Evolutionary conservation across 64 coral and sea anemone species (phyloP), one percentile per base, ranked within the genome.

Genomic region (Actinia equina): DNA sequence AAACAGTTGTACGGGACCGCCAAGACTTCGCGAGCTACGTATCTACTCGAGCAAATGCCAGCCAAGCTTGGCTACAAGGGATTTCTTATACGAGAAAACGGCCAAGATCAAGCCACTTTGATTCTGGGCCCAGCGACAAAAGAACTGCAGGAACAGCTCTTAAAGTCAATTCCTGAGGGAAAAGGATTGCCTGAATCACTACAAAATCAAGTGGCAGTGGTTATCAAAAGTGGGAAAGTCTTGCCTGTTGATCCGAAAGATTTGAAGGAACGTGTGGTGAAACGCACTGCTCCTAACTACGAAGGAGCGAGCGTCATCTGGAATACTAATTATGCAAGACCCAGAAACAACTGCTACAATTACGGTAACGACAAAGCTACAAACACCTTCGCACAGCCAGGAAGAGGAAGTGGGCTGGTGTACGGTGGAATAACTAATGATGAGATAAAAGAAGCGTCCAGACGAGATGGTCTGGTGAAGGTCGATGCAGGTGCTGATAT

Each of bases 261-360:
- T 5, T 9, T 69, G n/a, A 49, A 37, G 27, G 25, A 11, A 41
- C 11, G 43, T 22, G 45, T n/a, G 52, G 17, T 43, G 19, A 52
- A 52, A n/a, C 78, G 78, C 17, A 17, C 7, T 81, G 78, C 78
- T 81, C 78, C 78, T 46, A 44, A 44, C 43, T 49, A 19, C 43
- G 17, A 22, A 2, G 5, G 5, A n/a, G 78, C 78, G 6, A 81
- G 15, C 44, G 3, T 9, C 7, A 52, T 15, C 1, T 81, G 58
- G 87, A 82, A 82, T 23, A 14, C 81, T 46, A 64, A 23, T 7
- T n/a, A 16, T 15, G 61, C 43, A 3, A 82, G 41, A 82, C 6
- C 58, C 4, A 64, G 60, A 11, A 89, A 89, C 57, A 89, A 89
- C 55, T 89, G 87, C 43, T 89, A 89, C 58, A 82, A 89, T 62